Percentiles rank a stretch among this genome's conserved stretches.
Conservation (phyloP, 2,113 vertebrate genomes). For the Antigone vipio region DNA sequence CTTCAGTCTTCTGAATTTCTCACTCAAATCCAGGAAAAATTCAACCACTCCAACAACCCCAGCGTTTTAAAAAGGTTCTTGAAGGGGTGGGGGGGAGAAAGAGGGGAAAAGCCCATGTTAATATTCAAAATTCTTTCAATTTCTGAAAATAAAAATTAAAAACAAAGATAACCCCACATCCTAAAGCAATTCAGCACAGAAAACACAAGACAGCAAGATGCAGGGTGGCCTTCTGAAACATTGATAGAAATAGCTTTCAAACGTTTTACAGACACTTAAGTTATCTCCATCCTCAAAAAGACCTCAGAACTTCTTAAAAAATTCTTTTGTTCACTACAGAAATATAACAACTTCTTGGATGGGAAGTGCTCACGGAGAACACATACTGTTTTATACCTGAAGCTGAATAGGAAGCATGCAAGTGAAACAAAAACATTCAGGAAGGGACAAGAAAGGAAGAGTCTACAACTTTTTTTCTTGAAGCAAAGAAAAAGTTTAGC, state of each 20-base stretch:
- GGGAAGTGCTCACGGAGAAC: not conserved
- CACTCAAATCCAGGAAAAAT: slow-evolving; percentile 99
- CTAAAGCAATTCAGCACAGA: not conserved
- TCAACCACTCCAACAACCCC: slow-evolving; percentile 97
- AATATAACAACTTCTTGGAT: accelerated
- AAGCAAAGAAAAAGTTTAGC: not conserved
- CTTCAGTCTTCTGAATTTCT: slow-evolving; percentile 99
- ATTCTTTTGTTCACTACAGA: not conserved
- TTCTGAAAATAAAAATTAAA: not conserved
- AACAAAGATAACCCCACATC: not conserved
- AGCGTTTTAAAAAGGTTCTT: slow-evolving; percentile 90
- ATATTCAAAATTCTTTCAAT: not conserved
- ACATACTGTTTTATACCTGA: accelerated
- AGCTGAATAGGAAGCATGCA: not conserved
- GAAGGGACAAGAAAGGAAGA: not conserved
- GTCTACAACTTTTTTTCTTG: not conserved
- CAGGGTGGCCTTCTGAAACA: not conserved
- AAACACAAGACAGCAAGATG: not conserved
- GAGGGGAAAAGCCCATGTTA: not conserved
- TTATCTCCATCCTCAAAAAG: not conserved
- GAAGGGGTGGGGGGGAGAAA: not conserved
- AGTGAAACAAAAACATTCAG: not conserved
- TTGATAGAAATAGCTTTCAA: not conserved
- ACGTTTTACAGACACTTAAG: not conserved
- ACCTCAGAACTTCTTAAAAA: not conserved